Base-by-base conservation (phyloP, 2,113 vertebrate species). In the Grammomys dolichurus region DNA sequence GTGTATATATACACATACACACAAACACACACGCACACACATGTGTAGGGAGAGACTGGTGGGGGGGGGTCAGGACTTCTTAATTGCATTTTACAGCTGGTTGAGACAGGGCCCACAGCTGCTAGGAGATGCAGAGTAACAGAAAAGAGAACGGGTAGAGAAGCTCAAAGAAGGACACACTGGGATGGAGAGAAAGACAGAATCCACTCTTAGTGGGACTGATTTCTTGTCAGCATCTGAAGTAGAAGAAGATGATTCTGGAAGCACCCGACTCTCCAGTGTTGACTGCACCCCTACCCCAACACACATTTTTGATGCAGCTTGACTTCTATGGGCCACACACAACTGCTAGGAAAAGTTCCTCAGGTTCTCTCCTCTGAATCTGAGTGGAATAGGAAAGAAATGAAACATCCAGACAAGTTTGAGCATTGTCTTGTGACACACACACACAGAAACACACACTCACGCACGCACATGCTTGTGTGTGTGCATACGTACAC, bases 401-500 rank as follows among this genome's bases (percentile, higher is more conserved):
- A 96, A 98, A 98, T 97, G 97, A 98, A 98, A 98, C 98, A 98
- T 98, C 97, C 97, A 97, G 98, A 98, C 98, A 98, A 98, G 98
- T 98, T 99, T 80, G 98, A 97, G 97, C 96, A 60, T 98, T 97
- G 98, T 99, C 99, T 99, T 99, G 98, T 99, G 99, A 95, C 89
- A 91, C 97, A 97, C 97, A 69, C 48, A 69, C 40, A 75, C 72
- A 75, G 9, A 99, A 98, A 56, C 97, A 95, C 86, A 89, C 97
- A 97, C 97, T 7, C 51, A 69, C 1, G 48, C 78, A 99, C 99
- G 98, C 70, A 54, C 96, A 93, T 2, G 1, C 31, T 1, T 13
- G 31, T 4, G 4, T 2, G 12, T 6, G 31, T 5, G 31, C 76
- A 80, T 13, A 4, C 12, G 13, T 96, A 95, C 85, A 89, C 97